Base-by-base conservation (phyloP, 2,888 invertebrate genomes). In the Altica lythri region DNA sequence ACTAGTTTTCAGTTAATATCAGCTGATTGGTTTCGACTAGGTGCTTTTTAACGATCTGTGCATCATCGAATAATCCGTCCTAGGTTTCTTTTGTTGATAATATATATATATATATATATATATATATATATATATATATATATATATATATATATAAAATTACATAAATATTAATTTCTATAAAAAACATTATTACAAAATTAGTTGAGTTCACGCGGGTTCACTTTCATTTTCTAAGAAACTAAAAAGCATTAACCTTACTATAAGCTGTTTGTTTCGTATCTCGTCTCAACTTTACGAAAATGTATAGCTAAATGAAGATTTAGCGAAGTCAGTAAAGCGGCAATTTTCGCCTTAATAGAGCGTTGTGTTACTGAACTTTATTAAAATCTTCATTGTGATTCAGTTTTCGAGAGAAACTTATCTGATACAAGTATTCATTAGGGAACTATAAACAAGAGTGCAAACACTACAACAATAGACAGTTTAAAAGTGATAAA, bases 321-420 rank as follows among this genome's bases (percentile, higher is more conserved):
- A 51, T 55, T 55, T 55, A 51, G 45, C 35, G 37, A 46, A 51
- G 51, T 51, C 42, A 47, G 50, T 46, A 43, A 51, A 55, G 51
- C 50, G 53, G 53, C 55, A 57, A 57, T 61, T 59, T 59, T 44
- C 57, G 57, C 54, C 54, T 59, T 59, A 62, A 59, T 59, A 49
- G 59, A 57, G 55, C 53, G 51, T 55, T 52, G 54, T 59, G 57
- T 60, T 55, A 53, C 43, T 46, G 59, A 46, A 55, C 50, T 47
- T 56, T 54, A 60, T 60, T 55, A 60, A 49, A 52, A 54, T 44
- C 52, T 59, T 46, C 50, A 54, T 56, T 59, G 53, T 57, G 61
- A 61, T 55, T 58, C 60, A 58, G 54, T 57, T 57, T 55, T 59
- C 49, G 56, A 53, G 50, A 47, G 60, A 30, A 60, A 49, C 56